A percentile compares a stretch with the other conserved stretches of the same genome.
phyloP scores from a whole-genome alignment of 2,797 vertebrate species.

The Leptoclinus maculatus region DNA sequence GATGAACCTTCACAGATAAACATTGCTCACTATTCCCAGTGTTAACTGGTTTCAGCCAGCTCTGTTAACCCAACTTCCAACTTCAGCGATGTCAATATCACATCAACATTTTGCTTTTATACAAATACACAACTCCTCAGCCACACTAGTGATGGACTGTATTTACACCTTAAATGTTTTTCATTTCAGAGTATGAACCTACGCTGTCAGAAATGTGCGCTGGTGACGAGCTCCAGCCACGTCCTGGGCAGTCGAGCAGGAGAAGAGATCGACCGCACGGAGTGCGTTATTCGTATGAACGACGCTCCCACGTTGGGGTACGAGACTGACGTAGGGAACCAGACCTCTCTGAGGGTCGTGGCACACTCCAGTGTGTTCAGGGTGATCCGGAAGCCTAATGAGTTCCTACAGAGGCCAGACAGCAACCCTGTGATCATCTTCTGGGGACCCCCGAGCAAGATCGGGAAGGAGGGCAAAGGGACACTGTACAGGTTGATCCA shows the following conservation, averaged over 20 bases:
- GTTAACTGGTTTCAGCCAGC: too few species aligned
- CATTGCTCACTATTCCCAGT: background rate
- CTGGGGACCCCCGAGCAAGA: slow-evolving; percentile 94
- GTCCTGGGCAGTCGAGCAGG: slow-evolving; percentile 90
- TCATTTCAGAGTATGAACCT: slow-evolving; percentile 87
- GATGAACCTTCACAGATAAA: background rate
- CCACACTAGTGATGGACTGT: too few species aligned
- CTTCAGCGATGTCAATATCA: background rate
- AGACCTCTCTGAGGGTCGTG: slow-evolving; percentile 92
- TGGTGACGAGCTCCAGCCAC: slow-evolving; percentile 97
- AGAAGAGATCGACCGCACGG: slow-evolving; percentile 85
- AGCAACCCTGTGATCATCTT: slow-evolving; percentile 88
- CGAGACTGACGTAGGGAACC: slow-evolving; percentile 89
- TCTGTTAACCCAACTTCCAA: slow-evolving; percentile 1
- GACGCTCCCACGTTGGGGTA: slow-evolving; percentile 92
- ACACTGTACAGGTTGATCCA: slow-evolving; percentile 92
- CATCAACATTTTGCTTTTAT: background rate
- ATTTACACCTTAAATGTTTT: background rate
- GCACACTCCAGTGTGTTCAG: slow-evolving; percentile 97
- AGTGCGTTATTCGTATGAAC: slow-evolving; percentile 98
- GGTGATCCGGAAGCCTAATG: slow-evolving; percentile 89
- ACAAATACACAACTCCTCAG: background rate
- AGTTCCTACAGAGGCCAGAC: slow-evolving; percentile 88
- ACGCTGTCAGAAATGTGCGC: slow-evolving; percentile 88
- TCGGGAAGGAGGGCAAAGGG: slow-evolving; percentile 88